phyloP scores from a whole-genome alignment of 2,797 vertebrate genomes.

The Hipposideros larvatus region DNA sequence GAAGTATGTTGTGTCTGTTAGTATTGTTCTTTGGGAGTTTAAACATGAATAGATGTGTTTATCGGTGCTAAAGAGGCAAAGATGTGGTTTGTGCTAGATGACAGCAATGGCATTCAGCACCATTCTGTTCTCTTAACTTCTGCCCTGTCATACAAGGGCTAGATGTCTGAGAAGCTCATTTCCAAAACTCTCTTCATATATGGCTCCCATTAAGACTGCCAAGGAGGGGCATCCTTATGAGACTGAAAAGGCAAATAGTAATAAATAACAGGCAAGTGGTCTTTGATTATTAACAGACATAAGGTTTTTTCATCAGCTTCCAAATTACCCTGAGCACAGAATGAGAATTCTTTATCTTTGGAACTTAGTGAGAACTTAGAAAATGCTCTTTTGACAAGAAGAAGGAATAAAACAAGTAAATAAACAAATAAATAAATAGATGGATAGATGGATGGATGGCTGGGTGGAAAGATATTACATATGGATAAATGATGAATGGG shows the following conservation, averaged over 20 bases:
- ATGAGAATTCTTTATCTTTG: neutral
- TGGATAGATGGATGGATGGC: neutral
- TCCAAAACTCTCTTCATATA: neutral
- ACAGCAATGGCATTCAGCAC: rapidly evolving
- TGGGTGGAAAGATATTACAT: neutral
- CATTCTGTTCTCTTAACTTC: neutral
- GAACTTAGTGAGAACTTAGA: neutral
- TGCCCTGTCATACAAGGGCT: too few relatives aligned
- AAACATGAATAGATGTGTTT: neutral
- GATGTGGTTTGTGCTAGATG: rapidly evolving
- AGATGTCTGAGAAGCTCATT: neutral
- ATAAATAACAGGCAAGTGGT: neutral
- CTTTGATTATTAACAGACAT: neutral
- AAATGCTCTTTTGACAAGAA: neutral
- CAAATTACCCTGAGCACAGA: neutral
- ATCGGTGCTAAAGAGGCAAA: neutral
- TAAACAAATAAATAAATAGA: neutral
- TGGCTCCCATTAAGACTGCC: neutral
- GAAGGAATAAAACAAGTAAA: neutral
- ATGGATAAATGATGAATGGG: neutral
- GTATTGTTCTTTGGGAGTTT: neutral
- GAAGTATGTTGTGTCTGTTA: neutral
- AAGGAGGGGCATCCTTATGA: neutral
- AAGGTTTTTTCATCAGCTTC: neutral
- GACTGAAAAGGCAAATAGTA: neutral